A percentile compares a stretch with the other conserved stretches of the same genome.
Evolutionary conservation across 2,797 vertebrate species (phyloP).

Genomic region (Xyrichtys novacula): DNA sequence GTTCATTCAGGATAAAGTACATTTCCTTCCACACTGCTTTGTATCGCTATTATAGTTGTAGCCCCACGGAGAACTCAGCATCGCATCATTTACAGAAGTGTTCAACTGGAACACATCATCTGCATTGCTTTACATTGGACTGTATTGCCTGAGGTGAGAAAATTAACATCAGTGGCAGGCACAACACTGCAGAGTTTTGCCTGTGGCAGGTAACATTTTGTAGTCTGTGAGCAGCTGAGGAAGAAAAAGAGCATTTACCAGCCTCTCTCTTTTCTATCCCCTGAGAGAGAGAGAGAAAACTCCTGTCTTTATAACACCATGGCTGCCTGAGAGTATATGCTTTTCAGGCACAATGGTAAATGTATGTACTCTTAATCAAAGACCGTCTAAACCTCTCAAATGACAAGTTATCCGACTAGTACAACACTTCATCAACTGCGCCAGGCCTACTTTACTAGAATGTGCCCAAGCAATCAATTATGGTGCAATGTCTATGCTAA

Average conservation of each 20-base stretch:
- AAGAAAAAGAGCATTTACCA: conserved; percentile 53
- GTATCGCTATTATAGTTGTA: conserved; percentile 21
- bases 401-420: conserved; percentile 6
- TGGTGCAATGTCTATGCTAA: conserved; percentile 35
- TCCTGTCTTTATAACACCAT: conserved; percentile 1
- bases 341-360: not conserved
- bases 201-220: conserved; percentile 52
- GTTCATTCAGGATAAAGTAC: conserved; percentile 9
- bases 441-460: conserved; percentile 8
- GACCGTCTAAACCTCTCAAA: not conserved
- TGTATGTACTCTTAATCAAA: conserved; percentile 11
- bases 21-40: not conserved
- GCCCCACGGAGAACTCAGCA: conserved; percentile 2
- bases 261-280: conserved; percentile 39
- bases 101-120: conserved; percentile 35
- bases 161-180: conserved; percentile 55
- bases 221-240: conserved; percentile 40
- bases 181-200: conserved; percentile 40
- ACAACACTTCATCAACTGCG: conserved; percentile 36
- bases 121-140: conserved; percentile 35
- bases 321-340: not conserved
- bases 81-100: conserved; percentile 30
- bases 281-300: not conserved
- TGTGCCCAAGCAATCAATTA: conserved; percentile 37
- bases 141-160: conserved; percentile 43